These are phyloP conservation scores for Lutraria rhynchaena DNA, from an alignment of 1,140 invertebrate species.

Conservation along the genomic window DNA sequence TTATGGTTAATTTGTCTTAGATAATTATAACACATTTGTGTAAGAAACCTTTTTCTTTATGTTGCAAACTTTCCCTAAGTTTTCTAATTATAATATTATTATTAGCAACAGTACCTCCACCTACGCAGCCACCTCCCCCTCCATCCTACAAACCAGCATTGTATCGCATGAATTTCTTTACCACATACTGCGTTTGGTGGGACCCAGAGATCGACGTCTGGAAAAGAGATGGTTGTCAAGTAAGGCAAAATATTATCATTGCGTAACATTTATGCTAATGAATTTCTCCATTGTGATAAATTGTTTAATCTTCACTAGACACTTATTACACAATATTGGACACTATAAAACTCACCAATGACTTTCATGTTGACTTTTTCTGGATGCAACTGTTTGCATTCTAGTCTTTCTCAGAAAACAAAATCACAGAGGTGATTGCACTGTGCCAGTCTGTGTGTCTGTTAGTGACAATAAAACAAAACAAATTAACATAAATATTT, in stretches of 20 bases:
- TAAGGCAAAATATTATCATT: slow-evolving; percentile 22
- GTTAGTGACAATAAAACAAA: too few species aligned
- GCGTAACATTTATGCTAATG: too few species aligned
- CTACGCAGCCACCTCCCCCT: neutral
- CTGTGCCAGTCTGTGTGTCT: too few species aligned
- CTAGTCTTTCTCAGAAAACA: too few species aligned
- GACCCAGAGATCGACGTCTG: slow-evolving; percentile 31
- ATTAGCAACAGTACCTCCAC: neutral
- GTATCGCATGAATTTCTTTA: slow-evolving; percentile 53
- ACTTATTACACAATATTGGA: too few species aligned
- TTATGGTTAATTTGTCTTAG: neutral
- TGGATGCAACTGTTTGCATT: too few species aligned
- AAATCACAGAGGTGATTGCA: too few species aligned
- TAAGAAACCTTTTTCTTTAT: neutral
- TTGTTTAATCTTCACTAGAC: too few species aligned
- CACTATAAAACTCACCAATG: too few species aligned
- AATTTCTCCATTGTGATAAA: too few species aligned
- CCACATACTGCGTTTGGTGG: slow-evolving; percentile 61
- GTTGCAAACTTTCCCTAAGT: neutral
- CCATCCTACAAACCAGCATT: slow-evolving; percentile 51
- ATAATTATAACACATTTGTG: neutral
- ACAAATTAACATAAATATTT: too few species aligned
- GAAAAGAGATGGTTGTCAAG: slow-evolving; percentile 55
- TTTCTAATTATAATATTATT: neutral
- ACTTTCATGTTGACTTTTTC: too few species aligned